Percentiles rank a stretch among this genome's conserved stretches.
phyloP scores from a whole-genome alignment of 2,113 vertebrate species.

The Potamarius usumacintae region DNA sequence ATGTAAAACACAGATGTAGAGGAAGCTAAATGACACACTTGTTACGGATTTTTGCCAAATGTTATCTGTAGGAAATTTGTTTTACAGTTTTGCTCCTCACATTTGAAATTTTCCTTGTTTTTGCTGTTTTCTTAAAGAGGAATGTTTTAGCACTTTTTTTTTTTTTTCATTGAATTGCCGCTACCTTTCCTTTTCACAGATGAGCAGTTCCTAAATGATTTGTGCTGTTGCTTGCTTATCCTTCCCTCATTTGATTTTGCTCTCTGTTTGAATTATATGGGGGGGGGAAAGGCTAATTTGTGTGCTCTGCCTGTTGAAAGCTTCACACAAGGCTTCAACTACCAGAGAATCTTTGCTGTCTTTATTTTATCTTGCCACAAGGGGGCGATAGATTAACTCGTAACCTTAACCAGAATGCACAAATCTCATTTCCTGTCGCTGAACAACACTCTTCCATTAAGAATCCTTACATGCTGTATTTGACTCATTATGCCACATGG shows the following conservation, averaged over 20 bases:
- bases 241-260: background rate
- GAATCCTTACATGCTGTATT: conserved; percentile 15
- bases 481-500: conserved; percentile 29
- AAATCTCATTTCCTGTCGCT: background rate
- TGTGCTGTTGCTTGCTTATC: background rate
- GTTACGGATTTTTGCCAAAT: conserved; percentile 18
- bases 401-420: background rate
- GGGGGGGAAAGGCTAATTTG: background rate
- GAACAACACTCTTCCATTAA: conserved; percentile 1
- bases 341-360: background rate
- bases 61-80: background rate
- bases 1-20: background rate
- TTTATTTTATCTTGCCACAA: conserved; percentile 3
- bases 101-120: background rate
- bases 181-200: background rate
- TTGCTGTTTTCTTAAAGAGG: background rate
- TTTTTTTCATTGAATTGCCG: background rate
- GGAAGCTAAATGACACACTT: background rate
- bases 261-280: background rate
- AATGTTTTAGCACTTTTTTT: background rate
- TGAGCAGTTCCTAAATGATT: background rate
- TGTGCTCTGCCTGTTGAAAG: background rate
- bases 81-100: background rate
- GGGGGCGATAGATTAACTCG: background rate
- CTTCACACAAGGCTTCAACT: background rate